phyloP scores from a whole-genome alignment of 2,888 invertebrate species.

The Myathropa florea region DNA sequence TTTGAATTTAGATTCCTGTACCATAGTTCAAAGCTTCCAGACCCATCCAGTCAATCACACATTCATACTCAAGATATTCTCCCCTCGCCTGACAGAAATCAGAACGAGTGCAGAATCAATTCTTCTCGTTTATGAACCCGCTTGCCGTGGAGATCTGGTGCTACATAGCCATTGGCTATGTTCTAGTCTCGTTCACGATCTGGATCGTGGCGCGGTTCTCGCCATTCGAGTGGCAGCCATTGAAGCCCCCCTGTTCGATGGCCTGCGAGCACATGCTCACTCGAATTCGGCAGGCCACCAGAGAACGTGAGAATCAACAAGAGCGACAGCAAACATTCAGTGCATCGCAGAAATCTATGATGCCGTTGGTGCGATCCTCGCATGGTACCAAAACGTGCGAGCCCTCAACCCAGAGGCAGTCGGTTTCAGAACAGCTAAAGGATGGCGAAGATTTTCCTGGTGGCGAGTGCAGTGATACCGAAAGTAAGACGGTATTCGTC shows the following conservation, averaged over 20 bases:
- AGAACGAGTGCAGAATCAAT: slow-evolving; percentile 85
- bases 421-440: neutral
- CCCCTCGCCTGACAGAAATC: slow-evolving; percentile 77
- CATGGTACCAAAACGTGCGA: neutral
- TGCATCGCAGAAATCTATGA: slow-evolving; percentile 11
- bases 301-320: slow-evolving; percentile 67
- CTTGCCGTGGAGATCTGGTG: slow-evolving; percentile 93
- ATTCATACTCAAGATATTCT: neutral
- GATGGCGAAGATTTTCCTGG: neutral
- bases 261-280: slow-evolving; percentile 78
- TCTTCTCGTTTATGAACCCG: slow-evolving; percentile 93
- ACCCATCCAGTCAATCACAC: neutral
- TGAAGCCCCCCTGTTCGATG: slow-evolving; percentile 83
- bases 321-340: slow-evolving; percentile 13
- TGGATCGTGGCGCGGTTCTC: slow-evolving; percentile 93
- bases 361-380: slow-evolving; percentile 15
- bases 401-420: neutral
- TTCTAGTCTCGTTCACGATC: slow-evolving; percentile 89
- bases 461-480: slow-evolving; percentile 49
- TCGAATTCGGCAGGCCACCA: slow-evolving; percentile 71
- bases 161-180: slow-evolving; percentile 88
- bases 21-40: neutral
- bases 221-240: slow-evolving; percentile 90
- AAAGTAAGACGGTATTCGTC: slow-evolving; percentile 52
- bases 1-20: neutral